Conservation (phyloP, 2,888 invertebrate genomes). For the Protodeltote pygarga region DNA sequence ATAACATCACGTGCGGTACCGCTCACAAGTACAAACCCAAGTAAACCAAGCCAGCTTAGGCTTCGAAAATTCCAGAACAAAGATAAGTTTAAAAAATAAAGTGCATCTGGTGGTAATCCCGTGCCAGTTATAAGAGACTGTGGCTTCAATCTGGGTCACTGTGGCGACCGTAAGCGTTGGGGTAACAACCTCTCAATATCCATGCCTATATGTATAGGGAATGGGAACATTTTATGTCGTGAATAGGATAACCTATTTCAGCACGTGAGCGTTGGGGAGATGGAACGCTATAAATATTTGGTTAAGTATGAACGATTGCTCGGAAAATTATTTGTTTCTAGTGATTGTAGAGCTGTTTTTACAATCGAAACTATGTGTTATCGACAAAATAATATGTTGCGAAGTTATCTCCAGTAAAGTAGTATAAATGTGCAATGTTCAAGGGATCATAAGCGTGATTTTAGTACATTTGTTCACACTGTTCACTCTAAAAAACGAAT, state of each 20-base stretch:
- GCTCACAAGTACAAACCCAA: too few relatives aligned
- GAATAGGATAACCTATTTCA: slow-evolving; percentile 40
- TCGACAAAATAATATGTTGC: too few relatives aligned
- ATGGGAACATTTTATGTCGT: slow-evolving; percentile 20
- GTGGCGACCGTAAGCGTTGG: slow-evolving; percentile 38
- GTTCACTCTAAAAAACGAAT: not conserved
- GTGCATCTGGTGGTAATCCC: slow-evolving; percentile 43
- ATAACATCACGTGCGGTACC: too few relatives aligned
- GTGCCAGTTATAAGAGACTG: slow-evolving; percentile 35
- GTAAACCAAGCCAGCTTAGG: slow-evolving; percentile 1
- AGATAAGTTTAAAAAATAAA: slow-evolving; percentile 19
- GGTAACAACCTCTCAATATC: slow-evolving; percentile 40
- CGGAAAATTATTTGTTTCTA: too few relatives aligned
- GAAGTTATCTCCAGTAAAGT: too few relatives aligned
- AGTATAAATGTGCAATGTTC: too few relatives aligned
- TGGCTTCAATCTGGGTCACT: slow-evolving; percentile 31
- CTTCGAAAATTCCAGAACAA: not conserved
- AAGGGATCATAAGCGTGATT: too few relatives aligned
- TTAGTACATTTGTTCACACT: too few relatives aligned
- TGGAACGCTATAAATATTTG: slow-evolving; percentile 1
- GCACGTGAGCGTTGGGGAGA: too few relatives aligned
- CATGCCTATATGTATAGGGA: slow-evolving; percentile 21
- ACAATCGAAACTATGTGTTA: too few relatives aligned
- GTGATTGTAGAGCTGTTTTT: too few relatives aligned
- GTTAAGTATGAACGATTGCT: too few relatives aligned